A percentile compares a stretch with the other conserved stretches of the same genome.
phyloP scores from a whole-genome alignment of 1,140 invertebrate genomes.

The Drosophila sp. region DNA sequence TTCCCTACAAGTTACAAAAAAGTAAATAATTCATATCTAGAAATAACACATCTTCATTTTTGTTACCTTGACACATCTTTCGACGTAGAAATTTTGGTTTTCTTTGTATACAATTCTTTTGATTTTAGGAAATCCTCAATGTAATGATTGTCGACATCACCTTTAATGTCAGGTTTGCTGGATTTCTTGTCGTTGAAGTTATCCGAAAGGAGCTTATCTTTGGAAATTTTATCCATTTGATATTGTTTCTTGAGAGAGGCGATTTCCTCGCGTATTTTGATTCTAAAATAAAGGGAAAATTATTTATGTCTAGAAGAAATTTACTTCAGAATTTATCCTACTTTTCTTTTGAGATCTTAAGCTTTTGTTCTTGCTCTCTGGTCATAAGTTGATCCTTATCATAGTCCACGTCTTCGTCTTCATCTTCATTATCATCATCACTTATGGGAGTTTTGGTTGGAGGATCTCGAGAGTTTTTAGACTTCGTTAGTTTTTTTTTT shows the following conservation, averaged over 20 bases:
- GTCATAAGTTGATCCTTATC: constrained; percentile 85
- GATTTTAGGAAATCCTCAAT: constrained; percentile 90
- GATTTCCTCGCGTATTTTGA: constrained; percentile 91
- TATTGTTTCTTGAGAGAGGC: constrained; percentile 89
- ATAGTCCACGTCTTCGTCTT: constrained; percentile 84
- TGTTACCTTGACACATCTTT: constrained; percentile 69
- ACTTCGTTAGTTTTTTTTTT: constrained; percentile 52
- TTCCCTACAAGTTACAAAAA: constrained; percentile 84
- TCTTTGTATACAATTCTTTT: constrained; percentile 90
- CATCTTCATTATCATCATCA: constrained; percentile 64
- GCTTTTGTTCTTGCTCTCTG: constrained; percentile 82
- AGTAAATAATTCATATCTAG: neutral
- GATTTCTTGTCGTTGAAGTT: constrained; percentile 83
- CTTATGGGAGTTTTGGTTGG: constrained; percentile 21
- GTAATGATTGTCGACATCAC: constrained; percentile 79
- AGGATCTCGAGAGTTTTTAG: constrained; percentile 40
- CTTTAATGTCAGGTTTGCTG: constrained; percentile 67
- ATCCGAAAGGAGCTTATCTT: constrained; percentile 61
- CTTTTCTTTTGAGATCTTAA: constrained; percentile 88
- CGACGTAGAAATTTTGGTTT: constrained; percentile 85
- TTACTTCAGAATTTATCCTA: constrained; percentile 73
- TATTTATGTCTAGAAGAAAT: neutral
- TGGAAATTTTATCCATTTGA: constrained; percentile 85
- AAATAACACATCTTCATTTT: constrained; percentile 84
- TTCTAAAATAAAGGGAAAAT: constrained; percentile 84